phyloP scores from a whole-genome alignment of 2,888 invertebrate species.

The Anthophora plumipes region DNA sequence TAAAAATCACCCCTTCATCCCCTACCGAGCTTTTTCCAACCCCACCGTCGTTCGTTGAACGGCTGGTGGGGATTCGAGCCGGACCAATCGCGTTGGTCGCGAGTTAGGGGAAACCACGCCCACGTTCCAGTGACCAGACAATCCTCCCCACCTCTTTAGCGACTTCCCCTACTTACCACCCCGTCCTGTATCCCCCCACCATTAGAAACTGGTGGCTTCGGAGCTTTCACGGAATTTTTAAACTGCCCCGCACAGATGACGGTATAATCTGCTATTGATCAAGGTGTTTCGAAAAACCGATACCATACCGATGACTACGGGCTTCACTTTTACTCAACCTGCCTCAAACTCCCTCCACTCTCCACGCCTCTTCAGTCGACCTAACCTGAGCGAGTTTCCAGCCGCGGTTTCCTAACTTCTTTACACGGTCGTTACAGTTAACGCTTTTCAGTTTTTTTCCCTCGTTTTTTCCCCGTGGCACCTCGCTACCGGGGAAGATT shows the following conservation, averaged over 20 bases:
- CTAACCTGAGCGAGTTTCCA: neutral
- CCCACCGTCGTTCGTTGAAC: constrained; percentile 50
- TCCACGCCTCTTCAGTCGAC: neutral
- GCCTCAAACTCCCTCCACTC: neutral
- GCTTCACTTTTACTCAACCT: constrained; percentile 60
- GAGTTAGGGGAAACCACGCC: constrained; percentile 81
- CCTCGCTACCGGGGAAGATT: neutral
- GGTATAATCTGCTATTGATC: constrained; percentile 83
- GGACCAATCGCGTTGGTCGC: constrained; percentile 82
- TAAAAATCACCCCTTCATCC: constrained; percentile 80
- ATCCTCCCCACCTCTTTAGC: constrained; percentile 52
- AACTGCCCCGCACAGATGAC: constrained; percentile 82
- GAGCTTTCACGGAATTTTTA: constrained; percentile 83
- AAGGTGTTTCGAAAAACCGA: constrained; percentile 78
- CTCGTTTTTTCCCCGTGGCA: neutral
- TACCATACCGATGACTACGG: constrained; percentile 72
- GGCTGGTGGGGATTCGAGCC: constrained; percentile 77
- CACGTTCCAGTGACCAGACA: constrained; percentile 79
- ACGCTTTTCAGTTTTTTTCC: neutral
- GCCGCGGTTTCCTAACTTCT: constrained; percentile 34
- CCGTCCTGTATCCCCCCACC: constrained; percentile 65
- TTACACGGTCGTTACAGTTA: neutral
- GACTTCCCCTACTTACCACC: constrained; percentile 65
- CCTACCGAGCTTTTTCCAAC: constrained; percentile 75
- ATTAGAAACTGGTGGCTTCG: constrained; percentile 76